Percentiles rank a stretch among this genome's conserved stretches.
Evolutionary conservation across 2,113 vertebrate genomes (phyloP).

Genomic region (Copsychus sechellarum): DNA sequence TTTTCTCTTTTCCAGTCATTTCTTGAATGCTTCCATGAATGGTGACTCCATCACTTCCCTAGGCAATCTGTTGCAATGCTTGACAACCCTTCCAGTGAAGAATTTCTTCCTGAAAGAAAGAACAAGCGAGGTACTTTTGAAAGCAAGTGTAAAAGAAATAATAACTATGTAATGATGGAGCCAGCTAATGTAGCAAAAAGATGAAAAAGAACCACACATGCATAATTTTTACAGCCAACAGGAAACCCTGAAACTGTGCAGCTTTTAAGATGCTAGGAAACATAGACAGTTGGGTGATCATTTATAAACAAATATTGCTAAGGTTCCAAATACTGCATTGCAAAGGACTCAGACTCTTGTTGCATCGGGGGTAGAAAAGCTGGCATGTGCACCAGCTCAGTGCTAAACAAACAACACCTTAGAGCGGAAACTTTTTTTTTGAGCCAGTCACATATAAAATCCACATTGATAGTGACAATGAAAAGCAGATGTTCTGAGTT

Average conservation of each 20-base stretch:
- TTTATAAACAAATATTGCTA: not conserved
- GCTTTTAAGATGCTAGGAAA: not conserved
- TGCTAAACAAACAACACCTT: not conserved
- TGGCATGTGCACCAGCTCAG: not conserved
- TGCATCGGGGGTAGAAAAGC: not conserved
- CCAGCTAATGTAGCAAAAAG: not conserved
- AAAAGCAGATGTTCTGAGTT: conserved; percentile 14
- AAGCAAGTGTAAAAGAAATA: not conserved
- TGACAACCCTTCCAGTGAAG: not conserved
- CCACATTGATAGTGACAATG: not conserved
- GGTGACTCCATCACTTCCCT: not conserved
- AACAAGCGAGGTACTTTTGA: not conserved
- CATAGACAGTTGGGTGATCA: not conserved
- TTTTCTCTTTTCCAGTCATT: not conserved
- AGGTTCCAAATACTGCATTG: not conserved
- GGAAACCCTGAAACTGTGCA: not conserved
- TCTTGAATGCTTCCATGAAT: not conserved
- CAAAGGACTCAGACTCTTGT: not conserved
- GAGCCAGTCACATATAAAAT: not conserved
- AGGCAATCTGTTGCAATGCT: not conserved
- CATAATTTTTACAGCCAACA: not conserved
- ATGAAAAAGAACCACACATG: not conserved
- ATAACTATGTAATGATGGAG: not conserved
- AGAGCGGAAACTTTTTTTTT: not conserved
- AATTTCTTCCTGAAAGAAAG: not conserved